phyloP scores from a whole-genome alignment of 2,888 invertebrate genomes.

The Nowickia ferox region DNA sequence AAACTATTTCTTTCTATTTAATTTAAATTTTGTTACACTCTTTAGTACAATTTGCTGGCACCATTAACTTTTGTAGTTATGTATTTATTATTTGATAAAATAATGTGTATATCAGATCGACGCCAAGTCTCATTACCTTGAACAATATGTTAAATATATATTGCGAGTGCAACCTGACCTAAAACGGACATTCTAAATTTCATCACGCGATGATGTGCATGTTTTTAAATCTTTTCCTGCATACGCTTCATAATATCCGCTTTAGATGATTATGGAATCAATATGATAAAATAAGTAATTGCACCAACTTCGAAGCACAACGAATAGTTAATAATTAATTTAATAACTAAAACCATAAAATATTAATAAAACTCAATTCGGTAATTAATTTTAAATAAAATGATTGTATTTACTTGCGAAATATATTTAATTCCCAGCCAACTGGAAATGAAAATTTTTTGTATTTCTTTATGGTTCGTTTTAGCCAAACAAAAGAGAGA shows the following conservation, averaged over 20 bases:
- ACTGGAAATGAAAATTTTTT: not conserved
- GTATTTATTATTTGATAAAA: too few species aligned
- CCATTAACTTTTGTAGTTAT: too few species aligned
- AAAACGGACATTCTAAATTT: too few species aligned
- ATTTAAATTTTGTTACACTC: too few species aligned
- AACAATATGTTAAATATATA: not conserved
- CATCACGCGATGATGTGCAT: not conserved
- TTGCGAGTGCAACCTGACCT: too few species aligned
- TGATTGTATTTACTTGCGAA: not conserved
- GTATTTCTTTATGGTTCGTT: conserved; percentile 11
- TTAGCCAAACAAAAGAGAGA: not conserved
- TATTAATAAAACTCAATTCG: conserved; percentile 3
- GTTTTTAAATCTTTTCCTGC: not conserved
- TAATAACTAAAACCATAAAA: conserved; percentile 10
- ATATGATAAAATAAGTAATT: not conserved
- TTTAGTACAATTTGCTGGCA: too few species aligned
- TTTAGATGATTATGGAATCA: not conserved
- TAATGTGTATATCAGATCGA: too few species aligned
- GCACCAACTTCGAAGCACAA: not conserved
- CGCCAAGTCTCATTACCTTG: not conserved
- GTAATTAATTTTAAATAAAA: conserved; percentile 54
- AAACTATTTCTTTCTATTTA: too few species aligned
- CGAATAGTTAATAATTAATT: conserved; percentile 34
- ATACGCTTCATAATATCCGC: conserved; percentile 9
- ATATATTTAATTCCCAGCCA: conserved; percentile 31